A percentile compares a stretch with the other conserved stretches of the same genome.
phyloP scores from a whole-genome alignment of 30 jellyfish, hydroid and myxozoan species.

The Aurelia coerulea region DNA sequence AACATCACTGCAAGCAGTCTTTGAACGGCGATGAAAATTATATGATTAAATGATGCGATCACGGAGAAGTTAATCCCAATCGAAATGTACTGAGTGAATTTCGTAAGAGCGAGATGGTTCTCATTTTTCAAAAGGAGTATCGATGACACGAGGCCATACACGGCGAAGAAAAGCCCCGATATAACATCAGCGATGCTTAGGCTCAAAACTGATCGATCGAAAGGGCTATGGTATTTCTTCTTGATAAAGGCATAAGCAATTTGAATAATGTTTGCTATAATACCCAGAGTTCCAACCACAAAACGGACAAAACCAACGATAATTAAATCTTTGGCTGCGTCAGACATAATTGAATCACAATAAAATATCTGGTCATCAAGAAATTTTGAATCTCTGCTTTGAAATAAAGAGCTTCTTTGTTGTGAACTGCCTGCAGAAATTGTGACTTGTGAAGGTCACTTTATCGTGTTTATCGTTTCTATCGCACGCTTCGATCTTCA shows the following conservation, averaged over 20 bases:
- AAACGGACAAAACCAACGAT: slow-evolving; percentile 29
- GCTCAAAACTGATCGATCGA: slow-evolving; percentile 33
- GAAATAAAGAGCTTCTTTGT: no score
- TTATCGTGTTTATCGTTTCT: no score
- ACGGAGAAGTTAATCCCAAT: slow-evolving; percentile 29
- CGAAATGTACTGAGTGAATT: not conserved
- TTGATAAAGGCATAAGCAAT: not conserved
- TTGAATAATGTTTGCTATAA: slow-evolving; percentile 28
- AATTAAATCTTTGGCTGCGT: not conserved
- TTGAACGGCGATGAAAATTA: slow-evolving; percentile 45
- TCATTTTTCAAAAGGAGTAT: not conserved
- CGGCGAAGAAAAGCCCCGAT: not conserved
- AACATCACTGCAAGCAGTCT: slow-evolving; percentile 36
- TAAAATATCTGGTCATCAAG: no score
- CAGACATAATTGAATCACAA: no score
- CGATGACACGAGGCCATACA: slow-evolving; percentile 11
- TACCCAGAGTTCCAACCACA: slow-evolving; percentile 25
- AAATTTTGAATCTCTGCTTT: no score
- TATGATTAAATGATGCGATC: slow-evolving; percentile 36
- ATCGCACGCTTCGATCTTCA: no score
- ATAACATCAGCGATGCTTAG: slow-evolving; percentile 21
- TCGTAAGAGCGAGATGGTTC: not conserved
- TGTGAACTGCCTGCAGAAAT: no score
- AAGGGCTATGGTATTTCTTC: slow-evolving; percentile 23
- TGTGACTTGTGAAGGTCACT: no score